Conservation (phyloP, 37 sponge, comb jelly and placozoan species). For the Axinella damicornis region DNA sequence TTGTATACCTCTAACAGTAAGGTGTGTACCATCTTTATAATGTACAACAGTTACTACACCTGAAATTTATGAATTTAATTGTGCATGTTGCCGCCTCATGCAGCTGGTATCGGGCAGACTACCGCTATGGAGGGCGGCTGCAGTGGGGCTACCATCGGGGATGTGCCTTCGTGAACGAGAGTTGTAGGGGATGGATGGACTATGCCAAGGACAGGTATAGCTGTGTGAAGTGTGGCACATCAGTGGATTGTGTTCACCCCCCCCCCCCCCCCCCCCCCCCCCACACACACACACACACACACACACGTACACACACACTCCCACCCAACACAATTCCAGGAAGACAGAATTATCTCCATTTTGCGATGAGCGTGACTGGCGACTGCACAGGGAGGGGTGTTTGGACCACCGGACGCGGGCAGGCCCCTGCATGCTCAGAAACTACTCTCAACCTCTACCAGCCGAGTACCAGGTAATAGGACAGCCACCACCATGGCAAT, state of each 20-base stretch:
- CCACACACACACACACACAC: no score
- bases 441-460: constrained; percentile 43
- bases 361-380: constrained; percentile 22
- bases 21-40: no score
- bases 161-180: constrained; percentile 73
- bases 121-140: constrained; percentile 37
- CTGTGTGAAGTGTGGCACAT: no score
- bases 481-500: no score
- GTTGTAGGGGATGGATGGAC: constrained; percentile 61
- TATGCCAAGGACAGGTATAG: not conserved
- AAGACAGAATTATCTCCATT: constrained; percentile 26
- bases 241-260: no score
- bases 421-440: constrained; percentile 34
- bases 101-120: constrained; percentile 79
- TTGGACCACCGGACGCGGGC: constrained; percentile 23
- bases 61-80: no score
- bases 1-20: no score
- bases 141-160: constrained; percentile 64
- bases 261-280: no score
- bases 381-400: constrained; percentile 11
- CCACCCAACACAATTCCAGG: not conserved
- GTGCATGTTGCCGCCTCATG: not conserved
- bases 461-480: constrained; percentile 26
- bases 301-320: no score
- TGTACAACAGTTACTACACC: no score